These are phyloP conservation scores for Rhynchomys soricoides DNA, from an alignment of 2,113 vertebrate genomes.

Conservation along the genomic window DNA sequence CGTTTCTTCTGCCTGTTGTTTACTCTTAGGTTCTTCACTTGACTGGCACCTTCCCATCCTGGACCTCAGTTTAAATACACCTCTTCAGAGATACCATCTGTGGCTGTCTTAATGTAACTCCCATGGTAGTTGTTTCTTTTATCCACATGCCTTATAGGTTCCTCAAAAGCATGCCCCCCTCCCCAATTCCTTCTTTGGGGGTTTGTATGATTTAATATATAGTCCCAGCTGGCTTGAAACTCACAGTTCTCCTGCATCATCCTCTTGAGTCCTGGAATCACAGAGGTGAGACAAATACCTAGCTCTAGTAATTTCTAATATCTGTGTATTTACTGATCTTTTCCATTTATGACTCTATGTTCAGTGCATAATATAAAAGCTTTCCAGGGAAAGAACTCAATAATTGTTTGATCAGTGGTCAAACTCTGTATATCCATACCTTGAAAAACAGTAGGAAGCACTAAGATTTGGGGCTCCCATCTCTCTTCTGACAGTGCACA, in stretches of 20 bases:
- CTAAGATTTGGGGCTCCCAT: neutral
- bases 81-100: neutral
- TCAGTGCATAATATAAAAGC: neutral
- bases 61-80: slow-evolving; percentile 17
- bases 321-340: neutral
- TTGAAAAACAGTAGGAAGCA: slow-evolving; percentile 51
- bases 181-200: too few relatives aligned
- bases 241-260: neutral
- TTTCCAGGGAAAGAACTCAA: neutral
- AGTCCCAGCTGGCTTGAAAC: neutral
- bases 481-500: neutral
- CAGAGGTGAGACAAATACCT: neutral
- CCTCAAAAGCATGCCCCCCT: neutral
- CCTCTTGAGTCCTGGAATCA: neutral
- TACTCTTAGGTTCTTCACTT: neutral
- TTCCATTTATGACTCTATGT: neutral
- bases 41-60: slow-evolving; percentile 2
- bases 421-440: neutral
- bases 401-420: slow-evolving; percentile 46
- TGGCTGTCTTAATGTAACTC: neutral
- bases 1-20: neutral
- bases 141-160: neutral
- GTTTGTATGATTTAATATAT: neutral
- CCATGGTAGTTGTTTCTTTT: neutral
- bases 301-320: slow-evolving; percentile 6